phyloP scores from a whole-genome alignment of 2,797 vertebrate species.

The Cossypha dichroa region DNA sequence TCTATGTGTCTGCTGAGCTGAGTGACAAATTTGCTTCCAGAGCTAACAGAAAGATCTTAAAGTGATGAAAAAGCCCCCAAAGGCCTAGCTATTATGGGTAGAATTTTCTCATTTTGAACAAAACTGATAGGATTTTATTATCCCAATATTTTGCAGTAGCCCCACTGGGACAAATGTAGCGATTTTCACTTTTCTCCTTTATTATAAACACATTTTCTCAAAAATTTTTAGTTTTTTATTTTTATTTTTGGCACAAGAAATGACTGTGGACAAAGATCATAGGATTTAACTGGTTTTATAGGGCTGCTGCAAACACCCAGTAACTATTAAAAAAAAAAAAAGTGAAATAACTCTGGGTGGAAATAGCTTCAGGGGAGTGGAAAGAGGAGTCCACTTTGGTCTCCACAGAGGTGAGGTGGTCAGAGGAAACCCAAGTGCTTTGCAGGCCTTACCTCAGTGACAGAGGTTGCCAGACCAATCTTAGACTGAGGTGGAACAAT shows the following conservation, averaged over 20 bases:
- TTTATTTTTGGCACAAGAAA: neutral
- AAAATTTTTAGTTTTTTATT: fast-evolving
- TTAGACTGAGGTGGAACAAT: neutral
- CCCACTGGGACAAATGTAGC: neutral
- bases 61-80: neutral
- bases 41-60: neutral
- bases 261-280: fast-evolving
- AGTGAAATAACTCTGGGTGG: neutral
- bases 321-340: neutral
- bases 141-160: neutral
- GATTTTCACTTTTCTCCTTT: neutral
- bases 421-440: neutral
- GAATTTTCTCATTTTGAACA: neutral
- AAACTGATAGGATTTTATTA: neutral
- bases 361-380: neutral
- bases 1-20: neutral
- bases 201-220: neutral
- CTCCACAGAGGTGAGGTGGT: neutral
- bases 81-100: neutral
- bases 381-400: neutral
- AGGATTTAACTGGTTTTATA: neutral
- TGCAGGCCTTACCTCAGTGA: neutral
- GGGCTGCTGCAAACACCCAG: neutral
- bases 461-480: neutral
- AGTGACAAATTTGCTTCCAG: neutral